A percentile compares a stretch with the other conserved stretches of the same genome.
Conservation (phyloP, 2,888 invertebrate species). For the Chorisops tibialis region DNA sequence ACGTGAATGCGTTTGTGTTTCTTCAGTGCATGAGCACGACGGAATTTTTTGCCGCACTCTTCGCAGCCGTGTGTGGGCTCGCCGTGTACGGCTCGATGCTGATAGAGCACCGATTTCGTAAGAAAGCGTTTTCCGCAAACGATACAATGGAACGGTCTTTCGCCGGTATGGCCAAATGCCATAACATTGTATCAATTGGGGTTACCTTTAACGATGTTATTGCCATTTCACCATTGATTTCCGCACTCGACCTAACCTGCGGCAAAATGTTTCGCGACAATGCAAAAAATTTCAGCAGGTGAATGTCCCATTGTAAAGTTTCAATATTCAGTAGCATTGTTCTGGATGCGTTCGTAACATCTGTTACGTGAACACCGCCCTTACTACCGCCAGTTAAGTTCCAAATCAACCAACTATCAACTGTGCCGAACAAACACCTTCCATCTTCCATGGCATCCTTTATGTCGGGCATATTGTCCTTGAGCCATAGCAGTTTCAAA, state of each 20-base stretch:
- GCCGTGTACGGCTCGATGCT: too few relatives aligned
- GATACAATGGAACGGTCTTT: too few relatives aligned
- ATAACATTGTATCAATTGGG: not conserved
- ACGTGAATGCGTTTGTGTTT: too few relatives aligned
- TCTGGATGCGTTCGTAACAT: constrained; percentile 95
- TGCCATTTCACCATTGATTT: constrained; percentile 67
- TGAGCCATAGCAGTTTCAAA: constrained; percentile 88
- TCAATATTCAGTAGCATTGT: constrained; percentile 97
- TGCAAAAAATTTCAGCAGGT: constrained; percentile 79
- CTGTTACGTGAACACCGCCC: constrained; percentile 85
- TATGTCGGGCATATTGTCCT: constrained; percentile 81
- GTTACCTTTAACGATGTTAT: constrained; percentile 9
- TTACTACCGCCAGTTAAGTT: constrained; percentile 69
- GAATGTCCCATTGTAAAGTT: constrained; percentile 84
- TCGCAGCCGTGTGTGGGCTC: too few relatives aligned
- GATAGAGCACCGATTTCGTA: too few relatives aligned
- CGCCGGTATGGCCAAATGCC: too few relatives aligned
- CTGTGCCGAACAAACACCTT: constrained; percentile 81
- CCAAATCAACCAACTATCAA: constrained; percentile 98
- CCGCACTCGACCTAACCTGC: constrained; percentile 85
- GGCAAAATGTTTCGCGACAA: constrained; percentile 82
- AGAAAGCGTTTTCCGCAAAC: too few relatives aligned
- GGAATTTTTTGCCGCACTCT: too few relatives aligned
- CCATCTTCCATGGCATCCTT: constrained; percentile 71
- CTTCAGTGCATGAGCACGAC: too few relatives aligned